Base-by-base conservation (phyloP, 2,113 vertebrate genomes). In the Neolamprologus cancellatus region DNA sequence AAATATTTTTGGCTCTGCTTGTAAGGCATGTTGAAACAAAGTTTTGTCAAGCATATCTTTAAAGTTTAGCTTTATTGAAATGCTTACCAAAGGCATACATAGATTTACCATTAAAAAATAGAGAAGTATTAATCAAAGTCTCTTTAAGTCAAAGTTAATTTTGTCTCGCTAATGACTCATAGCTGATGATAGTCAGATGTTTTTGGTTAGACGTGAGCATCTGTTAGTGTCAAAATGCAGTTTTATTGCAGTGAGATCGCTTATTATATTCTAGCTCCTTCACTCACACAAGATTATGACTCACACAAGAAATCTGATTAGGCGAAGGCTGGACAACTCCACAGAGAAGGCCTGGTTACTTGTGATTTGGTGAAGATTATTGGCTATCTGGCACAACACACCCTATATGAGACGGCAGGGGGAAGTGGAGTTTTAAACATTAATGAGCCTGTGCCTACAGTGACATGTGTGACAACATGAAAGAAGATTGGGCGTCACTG, bases 21-120 rank as follows among this genome's bases (percentile, higher is more conserved):
- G 15, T 30, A 48, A 64, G 39, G 34, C 81, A 79, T 91, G 82
- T 93, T 84, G 84, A 92, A 90, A 87, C 86, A 53, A 74, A 59
- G 57, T 87, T 87, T 79, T 86, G 64, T 90, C 64, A 83, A 79
- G 79, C 87, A 76, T 85, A 59, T 88, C 87, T 84, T 91, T 85
- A 79, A 87, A 91, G 83, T 7, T 36, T 20, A 52, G 53, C 48
- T 89, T 89, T 86, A 59, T 81, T 87, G 57, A 3, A 5, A 85
- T 32, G 23, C 5, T 69, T 79, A 82, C 52, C 78, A 81, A 82
- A 74, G 34, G 53, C 71, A 82, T 66, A 6, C 18, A 59, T 82
- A 66, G n/a, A 66, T 39, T 66, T 39, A 4, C n/a, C 61, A 14
- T 36, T 39, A 23, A 66, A 39, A 66, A 66, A 34, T 8, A 39